A percentile compares a stretch with the other conserved stretches of the same genome.
phyloP scores from a whole-genome alignment of 1,140 invertebrate genomes.

The Nautilus pompilius region DNA sequence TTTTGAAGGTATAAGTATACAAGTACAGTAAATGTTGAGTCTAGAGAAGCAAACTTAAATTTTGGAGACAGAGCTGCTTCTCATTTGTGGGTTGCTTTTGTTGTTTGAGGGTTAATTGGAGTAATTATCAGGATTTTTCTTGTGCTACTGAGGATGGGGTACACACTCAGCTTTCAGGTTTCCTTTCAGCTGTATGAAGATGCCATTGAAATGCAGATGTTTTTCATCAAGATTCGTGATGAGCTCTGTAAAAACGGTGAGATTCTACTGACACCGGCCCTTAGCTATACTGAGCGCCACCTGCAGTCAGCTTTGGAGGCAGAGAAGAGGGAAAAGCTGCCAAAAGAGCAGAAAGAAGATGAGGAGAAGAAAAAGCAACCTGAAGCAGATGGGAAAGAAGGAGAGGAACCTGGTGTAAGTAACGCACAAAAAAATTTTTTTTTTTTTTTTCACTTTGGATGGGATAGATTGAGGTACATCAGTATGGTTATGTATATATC shows the following conservation, averaged over 20 bases:
- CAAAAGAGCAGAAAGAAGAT: conserved; percentile 70
- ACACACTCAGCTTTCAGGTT: neutral
- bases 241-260: conserved; percentile 66
- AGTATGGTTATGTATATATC: neutral
- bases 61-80: too few relatives aligned
- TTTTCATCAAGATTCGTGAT: conserved; percentile 74
- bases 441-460: too few relatives aligned
- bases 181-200: conserved; percentile 82
- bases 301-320: conserved; percentile 65
- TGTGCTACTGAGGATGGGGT: too few relatives aligned
- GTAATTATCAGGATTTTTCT: too few relatives aligned
- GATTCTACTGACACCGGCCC: conserved; percentile 80
- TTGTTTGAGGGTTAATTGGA: too few relatives aligned
- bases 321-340: conserved; percentile 72
- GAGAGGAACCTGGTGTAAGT: conserved; percentile 47
- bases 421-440: neutral
- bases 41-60: too few relatives aligned
- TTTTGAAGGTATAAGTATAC: too few relatives aligned
- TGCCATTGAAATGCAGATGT: conserved; percentile 87
- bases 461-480: too few relatives aligned
- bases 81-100: too few relatives aligned
- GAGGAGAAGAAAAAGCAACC: conserved; percentile 63
- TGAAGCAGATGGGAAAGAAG: conserved; percentile 25
- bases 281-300: conserved; percentile 67
- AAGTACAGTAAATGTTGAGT: too few relatives aligned